Percentiles rank a stretch among this genome's conserved stretches.
Conservation (phyloP, 2,888 invertebrate genomes). For the Petrophora chlorosata region DNA sequence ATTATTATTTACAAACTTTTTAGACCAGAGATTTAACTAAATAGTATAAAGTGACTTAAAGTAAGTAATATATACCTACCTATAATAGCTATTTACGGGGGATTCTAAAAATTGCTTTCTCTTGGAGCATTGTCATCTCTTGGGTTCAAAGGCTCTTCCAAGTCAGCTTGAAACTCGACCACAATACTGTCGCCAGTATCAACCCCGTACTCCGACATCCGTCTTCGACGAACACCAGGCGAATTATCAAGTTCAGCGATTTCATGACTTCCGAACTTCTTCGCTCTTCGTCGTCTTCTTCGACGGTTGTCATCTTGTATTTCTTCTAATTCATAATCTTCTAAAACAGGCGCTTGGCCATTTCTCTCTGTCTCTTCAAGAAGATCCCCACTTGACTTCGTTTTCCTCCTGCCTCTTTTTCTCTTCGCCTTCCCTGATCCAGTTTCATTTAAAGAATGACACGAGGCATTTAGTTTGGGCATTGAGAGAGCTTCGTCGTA, state of each 20-base stretch:
- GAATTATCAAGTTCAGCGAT: slow-evolving; percentile 74
- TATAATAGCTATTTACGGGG: slow-evolving; percentile 8
- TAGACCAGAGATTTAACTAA: too few relatives aligned
- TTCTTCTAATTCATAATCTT: slow-evolving; percentile 63
- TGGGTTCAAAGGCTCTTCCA: slow-evolving; percentile 57
- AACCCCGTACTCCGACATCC: slow-evolving; percentile 64
- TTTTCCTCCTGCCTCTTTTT: slow-evolving; percentile 74
- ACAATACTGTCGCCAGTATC: slow-evolving; percentile 52
- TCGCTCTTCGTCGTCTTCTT: slow-evolving; percentile 55
- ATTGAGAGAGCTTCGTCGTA: slow-evolving; percentile 91
- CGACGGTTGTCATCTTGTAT: slow-evolving; percentile 50
- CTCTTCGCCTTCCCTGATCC: slow-evolving; percentile 70
- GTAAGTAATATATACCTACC: too few relatives aligned
- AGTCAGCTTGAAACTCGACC: slow-evolving; percentile 65
- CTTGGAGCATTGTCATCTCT: slow-evolving; percentile 69
- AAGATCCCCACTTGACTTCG: slow-evolving; percentile 79
- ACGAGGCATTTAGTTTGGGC: slow-evolving; percentile 86
- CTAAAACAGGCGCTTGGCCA: slow-evolving; percentile 61
- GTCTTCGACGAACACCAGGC: slow-evolving; percentile 70
- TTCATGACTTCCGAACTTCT: slow-evolving; percentile 74
- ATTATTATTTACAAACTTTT: too few relatives aligned
- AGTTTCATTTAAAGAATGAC: slow-evolving; percentile 80
- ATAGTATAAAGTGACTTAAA: too few relatives aligned
- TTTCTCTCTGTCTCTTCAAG: slow-evolving; percentile 75
- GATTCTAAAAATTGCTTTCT: slow-evolving; percentile 71